These are phyloP conservation scores for Microhierax caerulescens DNA, from an alignment of 2,797 vertebrate species.

Conservation along the genomic window DNA sequence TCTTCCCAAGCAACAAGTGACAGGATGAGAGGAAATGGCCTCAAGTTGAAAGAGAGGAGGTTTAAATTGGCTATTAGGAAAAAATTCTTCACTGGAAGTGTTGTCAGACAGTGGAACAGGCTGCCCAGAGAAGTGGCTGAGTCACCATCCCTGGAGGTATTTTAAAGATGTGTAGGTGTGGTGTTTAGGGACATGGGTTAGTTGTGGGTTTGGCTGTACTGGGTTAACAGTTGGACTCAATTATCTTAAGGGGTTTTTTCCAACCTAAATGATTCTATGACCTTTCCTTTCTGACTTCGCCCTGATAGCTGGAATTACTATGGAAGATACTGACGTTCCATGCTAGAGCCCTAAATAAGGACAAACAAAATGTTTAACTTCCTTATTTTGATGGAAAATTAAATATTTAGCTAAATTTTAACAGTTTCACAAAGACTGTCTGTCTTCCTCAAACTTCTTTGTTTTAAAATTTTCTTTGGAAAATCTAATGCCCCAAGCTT, in stretches of 20 bases:
- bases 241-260: not conserved
- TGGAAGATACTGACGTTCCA: not conserved
- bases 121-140: not conserved
- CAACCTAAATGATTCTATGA: not conserved
- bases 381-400: not conserved
- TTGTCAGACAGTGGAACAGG: fast-evolving
- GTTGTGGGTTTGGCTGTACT: not conserved
- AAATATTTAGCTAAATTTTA: not conserved
- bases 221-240: fast-evolving
- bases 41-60: not conserved
- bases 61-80: not conserved
- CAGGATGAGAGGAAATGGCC: fast-evolving
- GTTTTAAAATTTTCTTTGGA: not conserved
- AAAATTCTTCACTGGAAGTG: not conserved
- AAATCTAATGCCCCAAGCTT: not conserved
- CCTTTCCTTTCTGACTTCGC: not conserved
- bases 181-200: fast-evolving
- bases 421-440: too few relatives aligned
- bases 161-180: fast-evolving
- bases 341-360: not conserved
- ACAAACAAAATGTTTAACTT: too few relatives aligned
- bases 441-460: not conserved
- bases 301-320: not conserved
- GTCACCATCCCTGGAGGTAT: not conserved
- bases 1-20: not conserved